Percentiles rank a stretch among this genome's conserved stretches.
phyloP scores from a whole-genome alignment of 92 coral and sea anemone species.

The Heliopora coerulea region DNA sequence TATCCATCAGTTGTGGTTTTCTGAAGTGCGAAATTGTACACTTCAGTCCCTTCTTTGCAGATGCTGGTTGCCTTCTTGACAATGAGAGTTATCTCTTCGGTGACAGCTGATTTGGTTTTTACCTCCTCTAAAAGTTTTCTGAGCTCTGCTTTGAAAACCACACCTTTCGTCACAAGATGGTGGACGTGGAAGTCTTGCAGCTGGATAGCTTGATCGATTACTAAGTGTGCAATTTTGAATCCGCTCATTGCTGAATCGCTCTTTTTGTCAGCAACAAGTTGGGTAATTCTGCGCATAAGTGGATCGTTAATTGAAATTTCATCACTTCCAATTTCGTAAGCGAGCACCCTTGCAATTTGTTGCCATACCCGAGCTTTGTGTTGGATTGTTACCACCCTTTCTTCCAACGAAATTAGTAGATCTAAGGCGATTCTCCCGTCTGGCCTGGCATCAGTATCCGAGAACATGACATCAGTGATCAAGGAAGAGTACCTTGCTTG shows the following conservation, averaged over 20 bases:
- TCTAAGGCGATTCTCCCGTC: conserved; percentile 45
- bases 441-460: not conserved
- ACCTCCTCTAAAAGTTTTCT: conserved; percentile 40
- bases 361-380: conserved; percentile 60
- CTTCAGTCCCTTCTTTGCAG: conserved; percentile 39
- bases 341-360: conserved; percentile 65
- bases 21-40: conserved; percentile 50
- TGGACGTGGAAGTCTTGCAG: conserved; percentile 48
- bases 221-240: conserved; percentile 59
- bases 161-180: conserved; percentile 56
- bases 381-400: conserved; percentile 31
- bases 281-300: conserved; percentile 3
- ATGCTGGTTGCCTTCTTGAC: conserved; percentile 23
- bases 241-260: conserved; percentile 41
- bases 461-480: conserved; percentile 31
- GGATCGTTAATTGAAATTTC: conserved; percentile 10
- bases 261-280: conserved; percentile 10
- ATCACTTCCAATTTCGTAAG: conserved; percentile 54
- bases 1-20: conserved; percentile 17
- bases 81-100: not conserved
- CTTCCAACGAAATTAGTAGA: conserved; percentile 43
- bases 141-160: conserved; percentile 42
- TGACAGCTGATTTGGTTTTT: not conserved
- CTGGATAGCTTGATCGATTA: conserved; percentile 54
- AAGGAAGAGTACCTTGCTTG: conserved; percentile 52